Evolutionary conservation across 1,140 invertebrate species (phyloP), one percentile per base, ranked within the genome.

Genomic region (Vanessa atalanta): DNA sequence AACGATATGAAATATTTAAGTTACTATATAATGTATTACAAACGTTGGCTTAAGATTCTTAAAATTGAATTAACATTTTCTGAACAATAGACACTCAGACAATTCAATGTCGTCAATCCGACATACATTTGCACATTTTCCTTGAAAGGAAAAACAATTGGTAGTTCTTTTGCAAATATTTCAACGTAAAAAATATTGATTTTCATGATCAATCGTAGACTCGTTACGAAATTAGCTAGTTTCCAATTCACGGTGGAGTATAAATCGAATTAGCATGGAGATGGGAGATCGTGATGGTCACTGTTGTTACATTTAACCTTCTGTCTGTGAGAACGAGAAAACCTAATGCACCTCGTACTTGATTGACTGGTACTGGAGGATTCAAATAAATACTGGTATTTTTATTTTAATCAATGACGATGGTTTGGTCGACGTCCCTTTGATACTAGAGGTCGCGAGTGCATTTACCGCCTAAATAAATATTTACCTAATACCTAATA

Each of bases 251-350:
- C 82, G 76, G 73, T 71, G 65, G 63, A 65, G 75, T 82, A 82
- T 76, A 70, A 88, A 84, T 86, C 78, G 31, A 85, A 85, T 88
- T 88, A 83, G 77, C 75, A 74, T 75, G 57, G 63, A 76, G 63
- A 65, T 70, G 79, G 78, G 77, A 83, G 81, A 81, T 86, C 84
- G 84, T 87, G 85, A 83, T 79, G 73, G 71, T 66, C 43, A 77
- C 26, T 63, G 65, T 73, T 63, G 61, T 53, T 67, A 37, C 14
- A 47, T 37, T 51, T 43, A 65, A 73, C 65, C 72, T 68, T 73
- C 65, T 31, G 43, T 51, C 57, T n/a, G 5, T 61, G 13, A 37
- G 23, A 26, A 47, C 20, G 57, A 70, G 57, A 63, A 63, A 57
- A 57, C 16, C 16, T 26, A 68, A 69, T 69, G 14, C 8, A 31